Base-by-base conservation (phyloP, 2,888 invertebrate species). In the Augiades crinisus region DNA sequence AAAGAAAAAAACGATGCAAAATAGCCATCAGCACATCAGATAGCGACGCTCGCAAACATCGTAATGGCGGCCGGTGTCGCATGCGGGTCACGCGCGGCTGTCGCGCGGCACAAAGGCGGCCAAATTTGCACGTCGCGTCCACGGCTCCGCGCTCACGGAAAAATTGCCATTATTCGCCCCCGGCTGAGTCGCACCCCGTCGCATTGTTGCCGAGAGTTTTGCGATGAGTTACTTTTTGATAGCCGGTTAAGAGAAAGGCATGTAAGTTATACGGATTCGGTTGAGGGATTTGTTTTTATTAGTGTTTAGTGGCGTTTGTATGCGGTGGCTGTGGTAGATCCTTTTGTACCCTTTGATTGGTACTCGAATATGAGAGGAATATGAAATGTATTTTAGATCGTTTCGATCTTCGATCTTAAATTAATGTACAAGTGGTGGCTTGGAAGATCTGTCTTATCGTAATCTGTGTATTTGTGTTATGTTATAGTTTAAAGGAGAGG, bases 81-180 rank as follows among this genome's bases (percentile, higher is more conserved):
- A 85, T 85, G 78, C 87, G 61, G 68, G 77, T 80, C 88, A 88
- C 88, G 88, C 78, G 65, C 78, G 67, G 46, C 67, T 64, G 66
- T 68, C 67, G 70, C 61, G 57, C 72, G 64, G 65, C 81, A 88
- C 88, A 87, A 89, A 89, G 79, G 87, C 80, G 69, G 70, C n/a
- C 84, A 88, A 89, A 89, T 88, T 89, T 88, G 87, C 88, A 85
- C 87, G 88, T 81, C 83, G 81, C 78, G 75, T 78, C 69, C 85
- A 83, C 83, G 81, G 61, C 51, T 59, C 62, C 62, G 67, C 85
- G 85, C 83, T 77, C 84, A 77, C 81, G 83, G n/a, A 85, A 85
- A 86, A 86, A 86, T 86, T 85, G 85, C 76, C 79, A 84, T 85
- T 83, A 84, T 81, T 68, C 66, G 65, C 70, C 67, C 73, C 67